A percentile compares a stretch with the other conserved stretches of the same genome.
phyloP scores from a whole-genome alignment of 2,797 vertebrate species.

The Scyliorhinus canicula region DNA sequence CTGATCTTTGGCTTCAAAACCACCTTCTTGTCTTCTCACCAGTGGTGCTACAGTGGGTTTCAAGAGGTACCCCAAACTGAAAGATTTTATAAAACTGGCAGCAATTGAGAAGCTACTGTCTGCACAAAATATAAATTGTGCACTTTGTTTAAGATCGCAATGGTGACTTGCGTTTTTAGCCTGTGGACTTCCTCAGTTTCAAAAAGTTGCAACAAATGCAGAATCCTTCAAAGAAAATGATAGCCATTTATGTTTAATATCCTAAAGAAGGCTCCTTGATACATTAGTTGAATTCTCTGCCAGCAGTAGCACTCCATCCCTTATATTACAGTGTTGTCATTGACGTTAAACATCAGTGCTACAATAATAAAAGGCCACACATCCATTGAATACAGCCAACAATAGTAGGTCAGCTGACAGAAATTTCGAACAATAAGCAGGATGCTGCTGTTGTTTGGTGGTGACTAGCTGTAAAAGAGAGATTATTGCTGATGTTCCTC shows the following conservation, averaged over 20 bases:
- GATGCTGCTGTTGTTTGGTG: background rate
- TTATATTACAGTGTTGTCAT: background rate
- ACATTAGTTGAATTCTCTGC: background rate
- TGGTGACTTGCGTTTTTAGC: background rate
- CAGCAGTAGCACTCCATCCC: background rate
- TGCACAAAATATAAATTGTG: background rate
- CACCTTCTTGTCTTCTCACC: no score
- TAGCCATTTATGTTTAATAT: background rate
- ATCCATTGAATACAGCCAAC: background rate
- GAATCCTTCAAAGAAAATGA: background rate
- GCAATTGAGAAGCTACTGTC: background rate
- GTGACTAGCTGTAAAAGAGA: background rate
- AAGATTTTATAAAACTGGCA: background rate
- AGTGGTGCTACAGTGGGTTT: no score
- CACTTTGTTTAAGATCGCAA: background rate
- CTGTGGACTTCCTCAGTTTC: background rate
- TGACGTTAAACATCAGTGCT: background rate
- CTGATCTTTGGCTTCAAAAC: no score
- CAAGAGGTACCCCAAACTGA: background rate
- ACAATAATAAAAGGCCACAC: background rate
- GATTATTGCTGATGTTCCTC: background rate
- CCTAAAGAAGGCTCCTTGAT: background rate
- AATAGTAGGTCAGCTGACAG: background rate
- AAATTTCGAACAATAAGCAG: background rate
- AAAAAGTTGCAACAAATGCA: background rate